Evolutionary conservation across 2,113 vertebrate species (phyloP).

Genomic region (Lophius piscatorius): DNA sequence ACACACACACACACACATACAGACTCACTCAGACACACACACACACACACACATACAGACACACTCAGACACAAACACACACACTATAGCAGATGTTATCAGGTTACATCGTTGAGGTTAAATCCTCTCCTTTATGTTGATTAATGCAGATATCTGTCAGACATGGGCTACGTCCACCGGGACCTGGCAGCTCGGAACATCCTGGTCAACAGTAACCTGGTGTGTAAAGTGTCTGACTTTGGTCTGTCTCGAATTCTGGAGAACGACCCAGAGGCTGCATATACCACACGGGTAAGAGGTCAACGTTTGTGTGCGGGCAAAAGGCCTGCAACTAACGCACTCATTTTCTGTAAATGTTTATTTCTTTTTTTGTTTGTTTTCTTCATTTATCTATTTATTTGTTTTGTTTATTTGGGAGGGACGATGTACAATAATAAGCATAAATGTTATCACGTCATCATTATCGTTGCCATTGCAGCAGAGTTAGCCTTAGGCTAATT

Average conservation of each 20-base stretch:
- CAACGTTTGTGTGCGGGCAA: slow-evolving; percentile 1
- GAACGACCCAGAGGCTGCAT: slow-evolving; percentile 69
- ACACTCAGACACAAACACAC: too few species aligned
- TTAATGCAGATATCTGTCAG: slow-evolving; percentile 68
- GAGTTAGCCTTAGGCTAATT: too few species aligned
- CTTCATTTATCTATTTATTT: too few species aligned
- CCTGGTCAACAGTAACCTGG: slow-evolving; percentile 74
- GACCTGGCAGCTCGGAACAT: slow-evolving; percentile 75
- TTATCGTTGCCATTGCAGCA: too few species aligned
- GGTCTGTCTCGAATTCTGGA: slow-evolving; percentile 71
- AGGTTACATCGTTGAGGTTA: background rate
- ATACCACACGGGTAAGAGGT: slow-evolving; percentile 66
- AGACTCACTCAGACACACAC: too few species aligned
- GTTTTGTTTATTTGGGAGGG: too few species aligned
- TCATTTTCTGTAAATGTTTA: too few species aligned
- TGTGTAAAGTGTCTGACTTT: slow-evolving; percentile 75
- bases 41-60: background rate
- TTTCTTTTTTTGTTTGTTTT: too few species aligned
- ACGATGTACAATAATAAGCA: too few species aligned
- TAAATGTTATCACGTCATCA: too few species aligned
- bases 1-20: background rate
- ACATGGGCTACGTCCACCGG: slow-evolving; percentile 77
- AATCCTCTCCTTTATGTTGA: background rate
- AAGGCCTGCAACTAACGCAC: too few species aligned
- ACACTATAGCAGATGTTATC: background rate